Evolutionary conservation across 2,797 vertebrate species (phyloP).

Genomic region (Paguma larvata): DNA sequence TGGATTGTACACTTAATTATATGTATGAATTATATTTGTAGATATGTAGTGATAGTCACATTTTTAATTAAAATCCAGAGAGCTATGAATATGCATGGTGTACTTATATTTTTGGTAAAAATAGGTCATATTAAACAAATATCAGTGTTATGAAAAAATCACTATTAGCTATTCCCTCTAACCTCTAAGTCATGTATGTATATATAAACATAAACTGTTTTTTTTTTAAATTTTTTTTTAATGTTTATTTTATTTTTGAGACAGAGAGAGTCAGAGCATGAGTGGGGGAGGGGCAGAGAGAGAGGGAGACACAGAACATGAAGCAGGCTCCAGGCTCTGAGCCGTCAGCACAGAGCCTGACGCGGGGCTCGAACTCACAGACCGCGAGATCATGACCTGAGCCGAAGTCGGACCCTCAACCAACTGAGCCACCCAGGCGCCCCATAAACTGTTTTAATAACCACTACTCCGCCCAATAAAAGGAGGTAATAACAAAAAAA

Average conservation of each 20-base stretch:
- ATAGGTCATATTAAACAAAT: not conserved
- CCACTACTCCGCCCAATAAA: not conserved
- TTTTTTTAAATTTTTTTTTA: no score
- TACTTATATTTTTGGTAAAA: not conserved
- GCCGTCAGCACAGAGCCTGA: no score
- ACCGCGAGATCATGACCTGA: no score
- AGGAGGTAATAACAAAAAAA: not conserved
- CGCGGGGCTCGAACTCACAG: no score
- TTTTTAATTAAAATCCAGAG: not conserved
- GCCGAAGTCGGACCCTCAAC: no score
- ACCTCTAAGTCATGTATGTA: not conserved
- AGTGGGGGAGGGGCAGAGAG: no score
- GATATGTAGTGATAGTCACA: not conserved
- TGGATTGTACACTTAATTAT: not conserved
- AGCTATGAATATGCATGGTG: not conserved
- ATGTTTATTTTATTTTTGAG: no score
- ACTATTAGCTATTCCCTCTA: not conserved
- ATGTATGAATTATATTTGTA: not conserved
- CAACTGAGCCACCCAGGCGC: no score
- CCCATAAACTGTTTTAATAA: not conserved
- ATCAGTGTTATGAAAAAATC: not conserved
- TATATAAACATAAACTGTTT: not conserved
- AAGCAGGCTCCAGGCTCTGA: no score
- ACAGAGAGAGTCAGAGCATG: no score
- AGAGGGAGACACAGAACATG: no score